Evolutionary conservation across 2,797 vertebrate species (phyloP).

Genomic region (Malacoraja senta): DNA sequence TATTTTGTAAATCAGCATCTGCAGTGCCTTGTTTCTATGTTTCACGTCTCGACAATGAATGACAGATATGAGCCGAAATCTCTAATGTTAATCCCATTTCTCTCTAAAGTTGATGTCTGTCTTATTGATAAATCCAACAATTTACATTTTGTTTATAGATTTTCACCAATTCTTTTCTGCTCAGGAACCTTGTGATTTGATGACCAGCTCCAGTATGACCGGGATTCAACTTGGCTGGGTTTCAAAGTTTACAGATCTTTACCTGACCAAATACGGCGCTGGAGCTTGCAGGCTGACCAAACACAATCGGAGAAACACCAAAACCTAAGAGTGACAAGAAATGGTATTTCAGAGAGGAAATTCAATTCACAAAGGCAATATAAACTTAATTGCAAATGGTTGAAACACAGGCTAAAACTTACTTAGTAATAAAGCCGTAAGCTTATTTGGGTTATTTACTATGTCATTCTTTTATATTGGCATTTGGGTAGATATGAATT

Average conservation of each 20-base stretch:
- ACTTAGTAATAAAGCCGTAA: no score
- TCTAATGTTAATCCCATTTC: no score
- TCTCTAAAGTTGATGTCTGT: no score
- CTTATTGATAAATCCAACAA: no score
- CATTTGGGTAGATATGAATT: not conserved
- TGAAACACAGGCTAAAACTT: not conserved
- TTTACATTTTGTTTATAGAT: no score
- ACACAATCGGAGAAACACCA: conserved; percentile 67
- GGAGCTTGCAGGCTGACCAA: conserved; percentile 70
- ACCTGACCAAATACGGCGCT: conserved; percentile 83
- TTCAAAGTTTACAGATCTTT: conserved; percentile 41
- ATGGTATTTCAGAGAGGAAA: no score
- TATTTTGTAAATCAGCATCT: no score
- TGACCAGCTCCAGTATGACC: not conserved
- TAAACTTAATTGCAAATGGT: no score
- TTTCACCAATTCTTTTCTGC: not conserved
- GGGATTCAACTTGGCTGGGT: not conserved
- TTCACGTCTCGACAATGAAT: not conserved
- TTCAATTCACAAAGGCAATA: not conserved
- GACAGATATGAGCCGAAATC: not conserved
- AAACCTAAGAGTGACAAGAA: conserved; percentile 59
- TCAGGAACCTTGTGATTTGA: not conserved
- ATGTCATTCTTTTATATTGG: not conserved
- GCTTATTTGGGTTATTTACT: not conserved
- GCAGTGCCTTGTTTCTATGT: no score